Evolutionary conservation across 2,113 vertebrate species (phyloP), one percentile per base, ranked within the genome.

Genomic region (Crotalus viridis): DNA sequence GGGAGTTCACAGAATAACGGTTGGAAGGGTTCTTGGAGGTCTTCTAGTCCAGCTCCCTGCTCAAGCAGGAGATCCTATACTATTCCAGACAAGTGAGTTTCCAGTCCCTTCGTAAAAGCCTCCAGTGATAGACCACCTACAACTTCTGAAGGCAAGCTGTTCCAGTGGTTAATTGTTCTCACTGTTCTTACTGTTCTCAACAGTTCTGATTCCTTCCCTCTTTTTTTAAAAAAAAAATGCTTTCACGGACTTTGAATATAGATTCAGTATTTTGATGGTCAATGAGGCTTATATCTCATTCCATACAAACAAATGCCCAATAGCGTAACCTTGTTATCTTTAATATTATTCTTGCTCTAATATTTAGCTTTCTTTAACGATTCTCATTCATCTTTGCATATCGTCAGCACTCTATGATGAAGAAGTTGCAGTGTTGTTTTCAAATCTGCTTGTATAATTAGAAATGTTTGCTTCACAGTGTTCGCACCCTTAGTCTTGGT

Each of bases 221-320:
- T 46, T 52, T 91, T 94, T 26, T 85, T 19, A 52, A 33, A 64
- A 64, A 64, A 64, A 74, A 33, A n/a, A 0, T 93, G 7, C 54
- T 94, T 94, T 91, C 2, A 96, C 96, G 57, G 87, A 95, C 69
- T 95, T 89, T 74, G 87, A 94, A 89, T 92, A 74, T 64, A 91
- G 87, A 86, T 52, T n/a, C 24, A 91, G 3, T 91, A 96, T 94
- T 95, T 94, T 94, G 91, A 90, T n/a, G 92, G 59, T 64, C 92
- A 88, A 0, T 61, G 93, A 95, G 46, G 22, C 43, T 93, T 94
- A 81, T 48, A 13, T 94, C 22, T 24, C 92, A 93, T 91, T 94
- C 59, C 56, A 94, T 57, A 39, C 91, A 91, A 93, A 96, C 28
- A 97, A 96, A 96, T 54, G 19, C 74, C 26, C 92, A 90, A 92